Base-by-base conservation (phyloP, 35 echinoderm and acorn worm species). In the Apostichopus japonicus region DNA sequence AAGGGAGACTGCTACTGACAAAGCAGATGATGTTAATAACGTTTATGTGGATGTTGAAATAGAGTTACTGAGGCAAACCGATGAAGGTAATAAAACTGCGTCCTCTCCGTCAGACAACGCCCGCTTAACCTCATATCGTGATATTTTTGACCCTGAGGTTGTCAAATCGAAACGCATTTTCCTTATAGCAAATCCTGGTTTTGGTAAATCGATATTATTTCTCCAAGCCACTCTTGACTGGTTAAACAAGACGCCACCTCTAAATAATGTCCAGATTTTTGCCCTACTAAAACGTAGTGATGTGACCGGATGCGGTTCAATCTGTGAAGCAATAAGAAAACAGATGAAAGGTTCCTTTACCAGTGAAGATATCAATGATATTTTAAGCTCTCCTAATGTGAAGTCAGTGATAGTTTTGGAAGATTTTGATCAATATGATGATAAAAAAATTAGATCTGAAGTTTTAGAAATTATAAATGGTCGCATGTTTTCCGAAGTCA, bases 41-140 rank as follows among this genome's bases (percentile, higher is more conserved):
- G 24, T 80, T 80, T 80, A 14, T 44, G 78, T 80, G 78, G 24
- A 80, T 24, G 27, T 53, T 80, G 78, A 51, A 6, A 80, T 80
- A 44, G 78, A 80, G 57, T 8, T 61, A 54, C 78, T 6, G 78
- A 24, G 9, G 78, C 33, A 24, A 6, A 27, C 9, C 8, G 8
- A 80, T 51, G 9, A 44, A 44, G 27, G 78, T 51, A 80, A 24
- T 11, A 24, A 3, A 44, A 44, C 33, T 44, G 33, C 15, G 5
- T 19, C 13, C 15, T 8, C 78, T 8, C 11, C 27, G 8, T 80
- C 78, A 10, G 10, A 80, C 2, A 80, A 80, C 19, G 23, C 27
- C 23, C 78, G 23, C 19, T 10, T 80, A 9, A 80, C 23, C 1
- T 80, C 78, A 80, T 80, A 80, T 80, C 78, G 6, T 8, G 78